Evolutionary conservation across 2,888 invertebrate species (phyloP).

Genomic region (Pachydiplax longipennis): DNA sequence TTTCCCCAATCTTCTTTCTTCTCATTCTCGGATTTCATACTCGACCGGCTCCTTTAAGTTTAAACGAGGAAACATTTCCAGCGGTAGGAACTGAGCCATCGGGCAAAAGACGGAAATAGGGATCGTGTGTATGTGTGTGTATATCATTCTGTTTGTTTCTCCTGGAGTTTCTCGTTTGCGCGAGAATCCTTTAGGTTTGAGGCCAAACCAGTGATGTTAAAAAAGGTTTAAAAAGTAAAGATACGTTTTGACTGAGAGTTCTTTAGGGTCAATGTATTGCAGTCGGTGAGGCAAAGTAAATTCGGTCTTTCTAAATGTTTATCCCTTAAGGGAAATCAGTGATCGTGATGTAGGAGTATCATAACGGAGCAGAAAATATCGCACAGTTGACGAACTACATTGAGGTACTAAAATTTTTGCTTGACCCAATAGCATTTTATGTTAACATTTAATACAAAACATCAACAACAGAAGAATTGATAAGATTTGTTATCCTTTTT

Average conservation of each 20-base stretch:
- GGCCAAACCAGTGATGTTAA: not conserved
- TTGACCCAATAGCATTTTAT: too few relatives aligned
- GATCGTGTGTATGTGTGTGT: not conserved
- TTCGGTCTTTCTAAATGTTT: too few relatives aligned
- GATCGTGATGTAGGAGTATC: too few relatives aligned
- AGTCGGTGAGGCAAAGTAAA: not conserved
- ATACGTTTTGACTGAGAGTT: not conserved
- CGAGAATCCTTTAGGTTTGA: conserved; percentile 9
- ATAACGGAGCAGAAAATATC: too few relatives aligned
- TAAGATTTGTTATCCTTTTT: too few relatives aligned
- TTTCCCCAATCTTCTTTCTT: not conserved
- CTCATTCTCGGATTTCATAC: not conserved
- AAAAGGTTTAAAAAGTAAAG: conserved; percentile 1
- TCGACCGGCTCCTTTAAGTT: not conserved
- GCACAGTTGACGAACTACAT: too few relatives aligned
- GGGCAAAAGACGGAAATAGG: conserved; percentile 10
- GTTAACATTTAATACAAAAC: too few relatives aligned
- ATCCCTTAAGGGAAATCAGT: too few relatives aligned
- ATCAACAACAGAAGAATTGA: too few relatives aligned
- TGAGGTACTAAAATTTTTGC: too few relatives aligned
- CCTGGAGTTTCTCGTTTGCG: conserved; percentile 7
- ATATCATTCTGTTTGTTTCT: conserved; percentile 21
- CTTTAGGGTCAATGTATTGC: not conserved
- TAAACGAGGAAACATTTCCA: not conserved
- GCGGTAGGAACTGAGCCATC: not conserved